These are phyloP conservation scores for Ctenopoma multispine DNA, from an alignment of 2,797 vertebrate species.

Conservation along the genomic window DNA sequence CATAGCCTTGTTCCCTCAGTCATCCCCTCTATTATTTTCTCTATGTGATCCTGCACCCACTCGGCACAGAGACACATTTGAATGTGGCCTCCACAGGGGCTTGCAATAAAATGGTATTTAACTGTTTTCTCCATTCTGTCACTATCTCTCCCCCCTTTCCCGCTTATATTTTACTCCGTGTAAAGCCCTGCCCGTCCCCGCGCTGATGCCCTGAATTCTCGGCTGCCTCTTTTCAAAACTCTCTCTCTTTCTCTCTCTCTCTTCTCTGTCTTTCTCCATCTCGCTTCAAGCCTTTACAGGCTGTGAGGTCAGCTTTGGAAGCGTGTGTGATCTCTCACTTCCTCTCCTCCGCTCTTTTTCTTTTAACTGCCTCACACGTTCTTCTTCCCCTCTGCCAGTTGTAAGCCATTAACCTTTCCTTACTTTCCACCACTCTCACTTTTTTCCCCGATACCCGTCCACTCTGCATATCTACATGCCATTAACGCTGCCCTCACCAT, in stretches of 20 bases:
- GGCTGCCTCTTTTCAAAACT: constrained; percentile 48
- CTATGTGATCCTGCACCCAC: constrained; percentile 67
- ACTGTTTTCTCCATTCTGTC: constrained; percentile 61
- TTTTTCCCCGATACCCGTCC: not conserved
- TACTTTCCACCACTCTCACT: constrained; percentile 33
- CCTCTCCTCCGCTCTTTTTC: constrained; percentile 28
- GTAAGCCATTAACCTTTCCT: constrained; percentile 77
- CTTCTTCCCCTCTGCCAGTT: constrained; percentile 58
- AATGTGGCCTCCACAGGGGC: constrained; percentile 74
- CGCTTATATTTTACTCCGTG: constrained; percentile 34
- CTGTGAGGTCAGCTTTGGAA: constrained; percentile 63
- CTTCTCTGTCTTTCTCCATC: constrained; percentile 29
- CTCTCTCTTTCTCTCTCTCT: constrained; percentile 44
- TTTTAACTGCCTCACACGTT: constrained; percentile 47
- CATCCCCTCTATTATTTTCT: constrained; percentile 66
- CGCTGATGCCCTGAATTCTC: constrained; percentile 49
- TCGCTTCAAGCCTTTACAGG: constrained; percentile 40
- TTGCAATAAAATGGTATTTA: constrained; percentile 81
- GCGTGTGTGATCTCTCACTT: constrained; percentile 58
- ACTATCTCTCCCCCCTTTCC: constrained; percentile 28
- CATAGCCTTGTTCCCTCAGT: constrained; percentile 59
- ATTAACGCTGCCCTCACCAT: constrained; percentile 42
- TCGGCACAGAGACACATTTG: constrained; percentile 67
- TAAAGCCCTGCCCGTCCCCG: constrained; percentile 39
- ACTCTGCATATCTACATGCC: constrained; percentile 37